Evolutionary conservation across 2,888 invertebrate species (phyloP), one percentile per base, ranked within the genome.

Genomic region (Eupithecia vulgata): DNA sequence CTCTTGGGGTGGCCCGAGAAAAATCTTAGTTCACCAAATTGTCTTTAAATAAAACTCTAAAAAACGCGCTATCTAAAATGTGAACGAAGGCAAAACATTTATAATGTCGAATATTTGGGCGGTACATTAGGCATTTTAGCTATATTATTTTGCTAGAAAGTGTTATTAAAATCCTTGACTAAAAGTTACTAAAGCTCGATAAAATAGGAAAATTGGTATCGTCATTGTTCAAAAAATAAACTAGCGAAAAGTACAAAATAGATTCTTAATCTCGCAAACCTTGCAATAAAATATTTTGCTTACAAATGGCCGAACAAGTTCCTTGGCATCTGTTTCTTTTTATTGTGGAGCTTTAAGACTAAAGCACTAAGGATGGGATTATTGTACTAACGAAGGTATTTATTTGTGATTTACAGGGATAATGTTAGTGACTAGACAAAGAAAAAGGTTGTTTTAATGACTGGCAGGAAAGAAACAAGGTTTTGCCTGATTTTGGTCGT

Each of bases 241-340:
- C 62, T 17, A 35, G 62, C 62, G 35, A 35, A 64, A 62, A 64
- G 10, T 37, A 34, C 17, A 37, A 64, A 21, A 62, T 0, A 17
- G 21, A 42, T 40, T 42, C 5, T 35, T 62, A 62, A 59, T 30
- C 5, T 30, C 37, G n/a, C 8, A n/a, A 64, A n/a, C 5, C 12
- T 40, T 64, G 64, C 40, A 40, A 40, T 65, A 65, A 65, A 65
- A 37, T 25, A 40, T 69, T 70, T 68, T 52, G 30, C 73, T 72
- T 65, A 59, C 48, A 62, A 57, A 69, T 57, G 25, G 25, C 48
- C 25, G 34, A 15, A 65, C 57, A 68, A 72, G 73, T 73, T 73
- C 67, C 66, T 70, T 70, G 73, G 34, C 73, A 42, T 67, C 62
- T 25, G 67, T 67, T 73, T 73, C 40, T 35, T 65, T 64, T 65